Base-by-base conservation (phyloP, 1,140 invertebrate species). In the Drosophila chauvacae region DNA sequence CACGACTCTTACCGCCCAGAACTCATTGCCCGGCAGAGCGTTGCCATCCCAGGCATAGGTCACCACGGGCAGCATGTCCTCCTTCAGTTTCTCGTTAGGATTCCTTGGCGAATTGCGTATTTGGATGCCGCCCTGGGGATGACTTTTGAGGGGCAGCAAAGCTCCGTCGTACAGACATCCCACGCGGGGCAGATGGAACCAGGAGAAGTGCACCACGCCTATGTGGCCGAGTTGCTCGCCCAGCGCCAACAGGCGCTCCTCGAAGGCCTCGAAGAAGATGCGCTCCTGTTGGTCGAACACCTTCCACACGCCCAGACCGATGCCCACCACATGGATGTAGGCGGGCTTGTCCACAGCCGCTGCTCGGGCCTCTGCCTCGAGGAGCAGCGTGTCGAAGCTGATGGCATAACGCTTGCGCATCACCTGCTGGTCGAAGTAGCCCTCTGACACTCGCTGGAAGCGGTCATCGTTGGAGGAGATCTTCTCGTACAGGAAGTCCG, bases 21-120 rank as follows among this genome's bases (percentile, higher is more conserved):
- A 95, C 60, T 95, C 94, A 65, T 94, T 95, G 77, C 95, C 95
- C 4, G 95, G 95, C 58, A 95, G 93, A 2, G 95, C 93, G 78
- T 96, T 96, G 10, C 94, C 94, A 84, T 96, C 95, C 94, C 95
- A 95, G 1, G 95, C 94, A 74, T 96, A 96, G 2, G 94, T 95
- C 6, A 95, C 94, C 11, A 96, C 93, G 1, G 66, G 73, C 50
- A 91, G 37, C 51, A 95, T 82, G 39, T 78, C 20, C 55, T 77
- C 42, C 3, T 5, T 0, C 42, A 93, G 62, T 48, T 92, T 93
- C 0, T 77, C 64, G 6, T 77, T 77, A 0, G 91, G 91, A 83
- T 92, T 85, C 10, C 92, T 55, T 0, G 42, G 26, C 0, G 83
- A 82, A 9, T 80, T 62, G 2, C 59, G 75, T 13, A 90, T 65